Base-by-base conservation (phyloP, 2,797 vertebrate genomes). In the Tachyglossus aculeatus region DNA sequence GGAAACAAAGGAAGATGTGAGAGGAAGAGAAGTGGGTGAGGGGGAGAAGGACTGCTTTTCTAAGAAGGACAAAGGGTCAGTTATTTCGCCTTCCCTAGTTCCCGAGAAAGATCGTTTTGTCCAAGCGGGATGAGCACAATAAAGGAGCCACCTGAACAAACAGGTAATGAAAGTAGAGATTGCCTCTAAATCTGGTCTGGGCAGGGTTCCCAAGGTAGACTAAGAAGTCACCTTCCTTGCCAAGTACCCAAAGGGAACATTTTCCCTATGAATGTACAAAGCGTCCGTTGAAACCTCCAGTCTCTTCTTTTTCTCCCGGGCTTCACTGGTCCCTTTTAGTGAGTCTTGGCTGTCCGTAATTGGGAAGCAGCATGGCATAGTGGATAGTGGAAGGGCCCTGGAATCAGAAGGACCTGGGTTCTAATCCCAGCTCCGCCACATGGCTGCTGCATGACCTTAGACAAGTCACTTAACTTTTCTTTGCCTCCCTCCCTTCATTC, bases 71-170 rank as follows among this genome's bases (percentile, higher is more conserved):
- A 71, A 77, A 58, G 45, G 50, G 19, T 41, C 43, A 41, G 50
- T 67, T 64, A 29, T 68, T 77, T 79, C 73, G 44, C 9, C n/a
- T 73, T 33, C 39, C 54, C 57, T 15, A 36, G 59, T 36, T 53
- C 37, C 21, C 38, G 45, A 61, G 38, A 63, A 70, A 47, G 34
- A 64, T 37, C 48, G 22, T 16, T 45, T 22, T 33, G 40, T 38
- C 54, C 66, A 77, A 62, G 55, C 61, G 59, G 47, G 63, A 32
- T 68, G 25, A 22, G 27, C 18, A 14, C 24, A 66, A 29, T 40
- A 44, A 34, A 57, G 50, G 77, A 39, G 36, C 31, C 67, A 68
- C 63, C 63, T 78, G 77, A 80, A 51, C 71, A 78, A 83, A 74
- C 77, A 83, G 32, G 51, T 40, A 33, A 27, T 55, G 38, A 58